Conservation (phyloP, 2,888 invertebrate genomes). For the Scotopteryx bipunctaria region DNA sequence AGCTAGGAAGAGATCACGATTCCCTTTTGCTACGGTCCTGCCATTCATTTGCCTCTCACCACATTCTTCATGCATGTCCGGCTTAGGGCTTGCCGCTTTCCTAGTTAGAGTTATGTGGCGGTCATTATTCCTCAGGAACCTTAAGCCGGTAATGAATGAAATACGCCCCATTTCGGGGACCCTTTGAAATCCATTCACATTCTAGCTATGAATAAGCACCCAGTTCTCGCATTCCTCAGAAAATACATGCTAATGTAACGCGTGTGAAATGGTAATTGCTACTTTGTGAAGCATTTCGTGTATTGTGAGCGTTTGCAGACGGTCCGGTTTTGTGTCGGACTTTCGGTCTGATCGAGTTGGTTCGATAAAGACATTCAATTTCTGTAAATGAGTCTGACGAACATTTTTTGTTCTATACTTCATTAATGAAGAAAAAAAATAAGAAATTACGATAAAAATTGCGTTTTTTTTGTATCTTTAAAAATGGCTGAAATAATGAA, state of each 20-base stretch:
- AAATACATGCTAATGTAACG: slow-evolving; percentile 27
- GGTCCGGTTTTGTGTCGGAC: neutral
- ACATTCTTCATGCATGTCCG: too few species aligned
- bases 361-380: too few species aligned
- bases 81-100: too few species aligned
- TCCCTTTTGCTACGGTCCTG: too few species aligned
- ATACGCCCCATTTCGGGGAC: slow-evolving; percentile 24
- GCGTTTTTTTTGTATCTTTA: too few species aligned
- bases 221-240: slow-evolving; percentile 22
- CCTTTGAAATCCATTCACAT: slow-evolving; percentile 30
- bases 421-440: too few species aligned
- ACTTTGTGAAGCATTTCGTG: slow-evolving; percentile 20
- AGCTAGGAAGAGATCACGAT: too few species aligned
- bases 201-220: slow-evolving; percentile 23
- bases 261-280: slow-evolving; percentile 27
- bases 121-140: neutral
- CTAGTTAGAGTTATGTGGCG: neutral
- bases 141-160: slow-evolving; percentile 23
- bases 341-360: neutral
- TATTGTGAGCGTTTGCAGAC: slow-evolving; percentile 10
- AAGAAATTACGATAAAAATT: too few species aligned
- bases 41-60: too few species aligned
- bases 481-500: too few species aligned
- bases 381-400: too few species aligned
- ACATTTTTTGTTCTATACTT: too few species aligned